Base-by-base conservation (phyloP, 2,797 vertebrate species). In the Sternarchorhynchus goeldii region DNA sequence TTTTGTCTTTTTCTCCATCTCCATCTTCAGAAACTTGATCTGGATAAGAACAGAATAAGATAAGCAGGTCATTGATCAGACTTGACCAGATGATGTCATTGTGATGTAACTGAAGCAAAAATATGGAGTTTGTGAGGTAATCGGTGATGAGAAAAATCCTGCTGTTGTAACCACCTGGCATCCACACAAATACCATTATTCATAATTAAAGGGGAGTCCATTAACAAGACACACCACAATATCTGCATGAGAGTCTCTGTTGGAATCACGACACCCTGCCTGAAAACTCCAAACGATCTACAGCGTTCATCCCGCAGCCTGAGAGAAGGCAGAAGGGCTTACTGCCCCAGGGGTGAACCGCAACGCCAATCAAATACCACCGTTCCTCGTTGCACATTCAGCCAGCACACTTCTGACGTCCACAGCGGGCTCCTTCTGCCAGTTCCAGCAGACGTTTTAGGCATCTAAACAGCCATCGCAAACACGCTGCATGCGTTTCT, bases 1-100 rank as follows among this genome's bases (percentile, higher is more conserved):
- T 94, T 96, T 99, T 84, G 89, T 97, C 85, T 99, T 99, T 87
- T 96, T 97, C 89, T 99, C 97, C 95, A 99, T 94, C 91, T 99
- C 97, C 81, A 95, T 95, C 93, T 99, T 99, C 75, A 99, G 90
- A 87, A 96, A 97, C 87, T 96, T 97, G 82, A 99, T 97, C 97
- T 99, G 83, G 18, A 91, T 88, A 88, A 81, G 82, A 18, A 76
- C 84, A 88, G 66, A 80, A 79, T 88, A 88, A 81, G 82, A 18
- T 75, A 84, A 88, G 66, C 79, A 79, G 8, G 71, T 31, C 7
- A 60, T 5, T 25, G 1, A 34, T 18, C 50, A 68, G 17, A 55
- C 68, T 20, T 32, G 0, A 34, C 18, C 5, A 6, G 2, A 36
- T 14, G 45, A 12, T 2, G 45, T 50, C 45, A 50, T 50, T 12